These are phyloP conservation scores for Lepidurus couesii DNA, from an alignment of 1,140 invertebrate genomes.

Conservation along the genomic window DNA sequence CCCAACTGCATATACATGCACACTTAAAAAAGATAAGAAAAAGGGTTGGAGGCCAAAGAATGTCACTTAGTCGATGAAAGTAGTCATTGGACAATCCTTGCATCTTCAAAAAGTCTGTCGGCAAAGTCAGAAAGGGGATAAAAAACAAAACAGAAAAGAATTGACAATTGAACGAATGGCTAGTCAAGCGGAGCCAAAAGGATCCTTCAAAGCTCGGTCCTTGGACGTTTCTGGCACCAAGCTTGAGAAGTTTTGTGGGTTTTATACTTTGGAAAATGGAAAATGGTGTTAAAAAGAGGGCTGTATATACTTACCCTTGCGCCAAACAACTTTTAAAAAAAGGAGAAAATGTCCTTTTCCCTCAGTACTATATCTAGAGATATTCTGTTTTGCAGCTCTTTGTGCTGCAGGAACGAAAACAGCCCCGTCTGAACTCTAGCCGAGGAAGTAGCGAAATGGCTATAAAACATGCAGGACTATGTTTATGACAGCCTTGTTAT, in stretches of 20 bases:
- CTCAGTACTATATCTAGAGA: too few relatives aligned
- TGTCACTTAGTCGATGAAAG: not conserved
- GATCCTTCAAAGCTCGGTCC: not conserved
- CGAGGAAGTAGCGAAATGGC: not conserved
- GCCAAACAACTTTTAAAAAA: too few relatives aligned
- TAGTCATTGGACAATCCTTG: not conserved
- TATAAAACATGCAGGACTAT: slow-evolving; percentile 19
- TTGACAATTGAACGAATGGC: slow-evolving; percentile 22
- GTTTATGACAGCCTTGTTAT: slow-evolving; percentile 16
- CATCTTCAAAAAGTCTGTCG: not conserved
- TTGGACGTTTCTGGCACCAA: not conserved
- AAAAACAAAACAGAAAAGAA: not conserved
- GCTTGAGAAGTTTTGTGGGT: not conserved
- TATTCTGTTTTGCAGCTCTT: not conserved
- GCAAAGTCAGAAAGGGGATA: not conserved
- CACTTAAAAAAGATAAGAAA: not conserved
- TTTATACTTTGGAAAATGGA: not conserved
- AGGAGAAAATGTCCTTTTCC: too few relatives aligned
- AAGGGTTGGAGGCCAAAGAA: not conserved
- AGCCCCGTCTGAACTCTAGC: not conserved
- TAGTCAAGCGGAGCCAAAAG: not conserved
- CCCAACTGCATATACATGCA: not conserved
- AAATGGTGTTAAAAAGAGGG: too few relatives aligned
- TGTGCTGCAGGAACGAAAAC: not conserved
- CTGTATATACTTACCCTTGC: too few relatives aligned